Conservation (phyloP, 2,113 vertebrate genomes). For the Larimichthys polyactis region DNA sequence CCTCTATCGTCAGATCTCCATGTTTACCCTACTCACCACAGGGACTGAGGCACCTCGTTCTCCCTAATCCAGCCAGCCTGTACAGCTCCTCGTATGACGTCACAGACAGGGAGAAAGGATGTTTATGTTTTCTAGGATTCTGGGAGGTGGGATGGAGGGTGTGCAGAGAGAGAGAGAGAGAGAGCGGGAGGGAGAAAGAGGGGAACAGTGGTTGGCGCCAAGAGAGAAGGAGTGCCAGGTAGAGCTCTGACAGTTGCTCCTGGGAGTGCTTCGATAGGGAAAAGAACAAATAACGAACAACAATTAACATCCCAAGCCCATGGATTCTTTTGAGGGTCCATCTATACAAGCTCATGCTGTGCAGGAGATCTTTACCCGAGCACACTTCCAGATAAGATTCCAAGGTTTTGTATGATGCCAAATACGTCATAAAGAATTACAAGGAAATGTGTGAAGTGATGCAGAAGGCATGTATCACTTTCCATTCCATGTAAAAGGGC, state of each 20-base stretch:
- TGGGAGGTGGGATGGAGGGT: neutral
- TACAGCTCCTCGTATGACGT: constrained; percentile 25
- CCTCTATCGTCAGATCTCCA: constrained; percentile 62
- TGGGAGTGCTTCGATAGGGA: neutral
- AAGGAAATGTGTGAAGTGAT: neutral
- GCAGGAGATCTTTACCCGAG: neutral
- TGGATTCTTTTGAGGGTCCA: constrained; percentile 1
- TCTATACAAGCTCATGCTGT: neutral
- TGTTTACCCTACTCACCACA: constrained; percentile 73
- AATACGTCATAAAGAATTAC: neutral
- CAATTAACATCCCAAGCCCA: constrained; percentile 1
- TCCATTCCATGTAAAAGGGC: neutral
- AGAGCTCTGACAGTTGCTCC: constrained; percentile 24
- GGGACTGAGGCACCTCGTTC: constrained; percentile 56
- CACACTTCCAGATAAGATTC: neutral
- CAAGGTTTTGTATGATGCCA: neutral
- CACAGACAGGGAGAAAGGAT: constrained; percentile 48
- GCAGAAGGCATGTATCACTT: neutral
- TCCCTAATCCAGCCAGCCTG: constrained; percentile 29
- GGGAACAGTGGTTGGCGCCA: neutral
- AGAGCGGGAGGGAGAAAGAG: neutral
- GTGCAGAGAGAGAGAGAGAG: neutral
- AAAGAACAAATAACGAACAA: neutral
- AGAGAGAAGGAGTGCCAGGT: constrained; percentile 32
- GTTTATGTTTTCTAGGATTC: constrained; percentile 67